Evolutionary conservation across 1,140 invertebrate species (phyloP).

Genomic region (Spodoptera frugiperda): DNA sequence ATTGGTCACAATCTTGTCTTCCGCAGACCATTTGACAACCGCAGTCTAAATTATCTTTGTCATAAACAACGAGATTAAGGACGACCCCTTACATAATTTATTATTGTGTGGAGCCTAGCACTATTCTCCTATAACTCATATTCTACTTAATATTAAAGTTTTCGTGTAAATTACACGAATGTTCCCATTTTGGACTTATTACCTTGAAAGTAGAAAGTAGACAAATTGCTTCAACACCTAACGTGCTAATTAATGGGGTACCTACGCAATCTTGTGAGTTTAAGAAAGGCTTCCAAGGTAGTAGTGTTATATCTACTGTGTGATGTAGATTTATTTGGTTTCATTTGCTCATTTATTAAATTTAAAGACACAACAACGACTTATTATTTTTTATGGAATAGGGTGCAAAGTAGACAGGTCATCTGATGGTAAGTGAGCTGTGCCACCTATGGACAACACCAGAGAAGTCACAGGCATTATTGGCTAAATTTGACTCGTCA

Average conservation of each 20-base stretch:
- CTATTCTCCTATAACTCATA: constrained; percentile 27
- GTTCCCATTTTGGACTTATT: not conserved
- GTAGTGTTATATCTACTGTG: no score
- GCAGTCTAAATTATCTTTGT: constrained; percentile 21
- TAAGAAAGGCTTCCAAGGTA: no score
- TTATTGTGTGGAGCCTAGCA: constrained; percentile 33
- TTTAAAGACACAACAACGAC: no score
- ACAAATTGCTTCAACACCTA: not conserved
- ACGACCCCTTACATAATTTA: constrained; percentile 32
- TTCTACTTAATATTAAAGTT: constrained; percentile 22
- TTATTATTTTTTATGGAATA: no score
- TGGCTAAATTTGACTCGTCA: no score
- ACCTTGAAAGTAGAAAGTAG: not conserved
- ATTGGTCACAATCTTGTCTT: constrained; percentile 18
- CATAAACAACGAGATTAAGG: constrained; percentile 35
- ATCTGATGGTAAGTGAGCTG: no score
- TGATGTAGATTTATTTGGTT: no score
- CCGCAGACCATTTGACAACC: constrained; percentile 4
- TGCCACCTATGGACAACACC: no score
- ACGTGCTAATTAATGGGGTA: not conserved
- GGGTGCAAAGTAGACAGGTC: no score
- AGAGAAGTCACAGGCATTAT: no score
- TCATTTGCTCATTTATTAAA: no score
- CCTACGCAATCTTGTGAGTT: not conserved
- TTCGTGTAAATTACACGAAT: constrained; percentile 12